phyloP scores from a whole-genome alignment of 1,140 invertebrate species.

The Aphaenogaster ashmeadi region DNA sequence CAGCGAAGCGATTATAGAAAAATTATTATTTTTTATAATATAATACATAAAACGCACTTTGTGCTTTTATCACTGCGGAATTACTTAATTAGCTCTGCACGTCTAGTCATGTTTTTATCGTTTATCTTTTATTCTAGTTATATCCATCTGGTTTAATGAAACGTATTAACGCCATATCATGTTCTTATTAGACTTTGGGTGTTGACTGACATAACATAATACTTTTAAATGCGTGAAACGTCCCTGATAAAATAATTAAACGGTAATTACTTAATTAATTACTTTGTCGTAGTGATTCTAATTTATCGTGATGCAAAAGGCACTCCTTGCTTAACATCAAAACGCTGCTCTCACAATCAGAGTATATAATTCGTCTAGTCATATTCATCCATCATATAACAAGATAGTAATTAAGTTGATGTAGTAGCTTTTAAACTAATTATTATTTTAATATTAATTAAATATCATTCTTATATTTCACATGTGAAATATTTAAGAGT shows the following conservation, averaged over 20 bases:
- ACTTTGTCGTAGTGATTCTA: conserved; percentile 8
- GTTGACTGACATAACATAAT: background rate
- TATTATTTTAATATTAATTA: background rate
- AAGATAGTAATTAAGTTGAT: conserved; percentile 41
- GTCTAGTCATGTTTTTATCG: background rate
- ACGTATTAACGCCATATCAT: background rate
- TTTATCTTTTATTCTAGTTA: background rate
- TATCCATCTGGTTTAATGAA: conserved; percentile 2
- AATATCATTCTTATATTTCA: background rate
- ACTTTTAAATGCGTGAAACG: conserved; percentile 2
- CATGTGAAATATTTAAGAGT: background rate
- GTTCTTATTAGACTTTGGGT: background rate
- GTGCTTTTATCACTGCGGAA: background rate
- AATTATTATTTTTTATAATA: background rate
- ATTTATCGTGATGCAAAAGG: background rate
- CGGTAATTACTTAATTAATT: background rate
- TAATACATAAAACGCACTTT: background rate
- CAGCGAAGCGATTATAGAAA: background rate
- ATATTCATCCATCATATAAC: background rate
- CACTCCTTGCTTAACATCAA: background rate
- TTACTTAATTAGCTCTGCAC: background rate
- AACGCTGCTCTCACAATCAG: background rate
- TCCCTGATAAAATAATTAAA: background rate
- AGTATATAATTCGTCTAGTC: background rate
- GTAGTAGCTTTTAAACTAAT: conserved; percentile 49